Percentiles rank a stretch among this genome's conserved stretches.
phyloP scores from a whole-genome alignment of 2,797 vertebrate species.

The Periparus ater region DNA sequence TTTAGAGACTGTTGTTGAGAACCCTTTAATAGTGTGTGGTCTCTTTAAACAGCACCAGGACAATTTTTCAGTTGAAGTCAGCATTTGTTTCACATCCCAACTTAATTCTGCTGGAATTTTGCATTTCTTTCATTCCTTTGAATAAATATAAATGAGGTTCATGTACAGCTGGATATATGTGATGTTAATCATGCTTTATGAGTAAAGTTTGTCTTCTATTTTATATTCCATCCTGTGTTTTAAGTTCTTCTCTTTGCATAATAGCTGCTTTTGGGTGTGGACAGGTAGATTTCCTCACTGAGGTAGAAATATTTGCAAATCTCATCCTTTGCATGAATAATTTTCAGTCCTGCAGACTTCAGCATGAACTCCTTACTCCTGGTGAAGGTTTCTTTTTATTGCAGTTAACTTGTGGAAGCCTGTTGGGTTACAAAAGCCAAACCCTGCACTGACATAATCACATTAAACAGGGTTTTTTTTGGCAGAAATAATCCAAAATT shows the following conservation, averaged over 20 bases:
- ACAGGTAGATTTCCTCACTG: background rate
- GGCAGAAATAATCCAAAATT: background rate
- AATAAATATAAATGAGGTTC: background rate
- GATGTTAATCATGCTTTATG: background rate
- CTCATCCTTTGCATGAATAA: background rate
- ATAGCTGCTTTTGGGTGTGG: background rate
- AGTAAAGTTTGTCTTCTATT: background rate
- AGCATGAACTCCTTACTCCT: background rate
- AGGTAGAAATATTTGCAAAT: constrained; percentile 2
- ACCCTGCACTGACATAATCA: background rate
- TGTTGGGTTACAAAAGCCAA: background rate
- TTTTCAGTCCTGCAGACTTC: background rate
- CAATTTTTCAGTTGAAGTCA: background rate
- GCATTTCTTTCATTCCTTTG: background rate
- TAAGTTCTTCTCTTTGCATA: background rate
- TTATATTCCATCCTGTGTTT: background rate
- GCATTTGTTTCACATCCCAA: background rate
- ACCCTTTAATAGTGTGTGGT: background rate
- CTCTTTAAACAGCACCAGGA: background rate
- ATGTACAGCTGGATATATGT: background rate
- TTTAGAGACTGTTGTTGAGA: constrained; percentile 19
- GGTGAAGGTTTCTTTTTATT: background rate
- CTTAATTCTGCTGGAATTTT: background rate
- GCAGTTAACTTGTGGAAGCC: background rate
- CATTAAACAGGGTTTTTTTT: background rate